phyloP scores from a whole-genome alignment of 2,888 invertebrate species.

The Zeuzera pyrina region DNA sequence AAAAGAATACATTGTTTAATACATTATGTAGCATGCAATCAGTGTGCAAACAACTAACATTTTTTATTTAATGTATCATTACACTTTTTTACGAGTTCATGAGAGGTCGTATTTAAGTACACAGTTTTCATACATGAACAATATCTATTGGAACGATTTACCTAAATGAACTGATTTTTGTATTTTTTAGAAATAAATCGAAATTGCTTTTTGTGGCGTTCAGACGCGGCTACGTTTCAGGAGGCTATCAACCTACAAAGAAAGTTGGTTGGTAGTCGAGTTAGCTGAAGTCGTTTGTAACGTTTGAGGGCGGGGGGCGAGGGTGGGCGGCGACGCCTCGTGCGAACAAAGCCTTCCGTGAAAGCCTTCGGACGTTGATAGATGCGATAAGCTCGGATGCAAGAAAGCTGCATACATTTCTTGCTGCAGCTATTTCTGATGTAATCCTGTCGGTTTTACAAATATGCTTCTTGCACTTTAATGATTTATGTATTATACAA shows the following conservation, averaged over 20 bases:
- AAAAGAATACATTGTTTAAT: too few relatives aligned
- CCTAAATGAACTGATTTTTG: too few relatives aligned
- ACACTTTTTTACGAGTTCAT: too few relatives aligned
- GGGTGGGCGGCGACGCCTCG: slow-evolving; percentile 27
- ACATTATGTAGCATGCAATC: too few relatives aligned
- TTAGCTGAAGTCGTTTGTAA: slow-evolving; percentile 58
- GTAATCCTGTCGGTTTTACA: slow-evolving; percentile 31
- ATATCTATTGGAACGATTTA: too few relatives aligned
- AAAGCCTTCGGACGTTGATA: slow-evolving; percentile 66
- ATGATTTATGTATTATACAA: background rate
- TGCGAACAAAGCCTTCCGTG: slow-evolving; percentile 65
- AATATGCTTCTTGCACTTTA: background rate
- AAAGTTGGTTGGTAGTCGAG: slow-evolving; percentile 53
- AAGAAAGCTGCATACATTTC: slow-evolving; percentile 71
- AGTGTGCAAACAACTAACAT: too few relatives aligned
- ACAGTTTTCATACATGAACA: too few relatives aligned
- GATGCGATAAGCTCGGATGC: slow-evolving; percentile 71
- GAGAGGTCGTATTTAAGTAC: too few relatives aligned
- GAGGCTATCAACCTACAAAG: slow-evolving; percentile 20
- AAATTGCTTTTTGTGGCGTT: too few relatives aligned
- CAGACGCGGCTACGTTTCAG: too few relatives aligned
- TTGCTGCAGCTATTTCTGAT: slow-evolving; percentile 48
- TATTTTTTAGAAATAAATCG: too few relatives aligned
- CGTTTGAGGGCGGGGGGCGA: slow-evolving; percentile 29
- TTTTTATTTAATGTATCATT: too few relatives aligned